Evolutionary conservation across 2,113 vertebrate genomes (phyloP), one percentile per base, ranked within the genome.

Genomic region (Ursus arctos): DNA sequence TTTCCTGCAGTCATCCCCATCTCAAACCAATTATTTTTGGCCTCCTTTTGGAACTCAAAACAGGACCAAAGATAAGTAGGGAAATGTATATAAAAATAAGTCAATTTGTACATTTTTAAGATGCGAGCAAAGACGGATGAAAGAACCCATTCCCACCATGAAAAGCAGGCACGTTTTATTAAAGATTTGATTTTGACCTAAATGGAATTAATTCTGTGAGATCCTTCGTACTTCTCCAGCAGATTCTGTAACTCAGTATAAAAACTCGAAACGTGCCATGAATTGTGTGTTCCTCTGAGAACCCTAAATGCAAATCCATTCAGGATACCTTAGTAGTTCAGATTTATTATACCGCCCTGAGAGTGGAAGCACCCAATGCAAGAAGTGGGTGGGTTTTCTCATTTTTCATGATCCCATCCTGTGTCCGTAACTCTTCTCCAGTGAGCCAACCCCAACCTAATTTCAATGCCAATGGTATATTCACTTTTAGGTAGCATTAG

Each of bases 321-420:
- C 49, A 80, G 49, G 4, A 33, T 1, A 80, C 6, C 24, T 49
- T 4, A 2, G 43, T 26, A 3, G 28, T 51, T 79, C 49, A 7
- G 3, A 36, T 8, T 13, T 15, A 4, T 36, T 36, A 36, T 15
- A 3, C 19, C 2, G 6, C n/a, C 51, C 0, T 24, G 19, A 33
- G 21, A 1, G 12, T 0, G 33, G 19, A 24, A 51, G 12, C 10
- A 55, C 21, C 33, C 3, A 4, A 13, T 76, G 21, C 4, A 40
- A 53, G 76, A 97, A 79, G 88, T 95, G 36, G 93, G 12, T 79
- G 88, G 65, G 88, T 97, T 79, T 65, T 55, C 95, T 67, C 0
- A 59, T 98, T 98, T 98, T 59, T 22, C 74, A 81, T 36, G 33
- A 61, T 11, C 55, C 95, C 16, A 7, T 63, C 18, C 69, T 65